These are phyloP conservation scores for Drosophila sproati DNA, from an alignment of 1,140 invertebrate species.

Conservation along the genomic window DNA sequence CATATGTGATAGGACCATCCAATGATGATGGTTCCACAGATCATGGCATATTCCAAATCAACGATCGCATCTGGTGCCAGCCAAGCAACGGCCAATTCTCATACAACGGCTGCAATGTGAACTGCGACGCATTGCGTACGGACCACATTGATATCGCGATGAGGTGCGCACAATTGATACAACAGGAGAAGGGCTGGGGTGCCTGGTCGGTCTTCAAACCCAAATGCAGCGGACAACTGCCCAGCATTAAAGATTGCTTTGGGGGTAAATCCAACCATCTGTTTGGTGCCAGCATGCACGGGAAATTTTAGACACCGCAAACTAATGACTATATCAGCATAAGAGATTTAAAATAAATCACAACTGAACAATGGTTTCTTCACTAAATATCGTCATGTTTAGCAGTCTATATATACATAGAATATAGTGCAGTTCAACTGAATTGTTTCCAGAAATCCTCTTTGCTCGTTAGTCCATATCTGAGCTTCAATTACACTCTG, in stretches of 20 bases:
- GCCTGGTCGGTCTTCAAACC: slow-evolving; percentile 37
- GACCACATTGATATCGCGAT: slow-evolving; percentile 29
- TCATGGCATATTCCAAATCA: slow-evolving; percentile 86
- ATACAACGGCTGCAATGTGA: slow-evolving; percentile 13
- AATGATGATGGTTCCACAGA: slow-evolving; percentile 85
- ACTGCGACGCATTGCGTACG: slow-evolving; percentile 22
- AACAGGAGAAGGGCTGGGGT: slow-evolving; percentile 9
- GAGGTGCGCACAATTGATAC: slow-evolving; percentile 27
- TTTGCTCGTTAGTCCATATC: too few species aligned
- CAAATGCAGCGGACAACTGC: slow-evolving; percentile 18
- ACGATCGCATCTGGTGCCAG: slow-evolving; percentile 85
- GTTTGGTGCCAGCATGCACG: not conserved
- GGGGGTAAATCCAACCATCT: too few species aligned
- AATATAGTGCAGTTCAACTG: too few species aligned
- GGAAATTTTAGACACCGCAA: not conserved
- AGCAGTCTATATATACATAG: too few species aligned
- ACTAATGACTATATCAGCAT: too few species aligned
- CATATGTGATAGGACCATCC: slow-evolving; percentile 34
- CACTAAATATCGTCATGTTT: too few species aligned
- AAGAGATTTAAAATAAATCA: too few species aligned
- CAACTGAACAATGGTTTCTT: too few species aligned
- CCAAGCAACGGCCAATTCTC: slow-evolving; percentile 7
- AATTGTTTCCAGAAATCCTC: too few species aligned
- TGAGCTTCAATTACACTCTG: too few species aligned
- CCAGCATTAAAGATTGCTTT: slow-evolving; percentile 41